Base-by-base conservation (phyloP, 2,113 vertebrate genomes). In the Tylochromis polylepis region DNA sequence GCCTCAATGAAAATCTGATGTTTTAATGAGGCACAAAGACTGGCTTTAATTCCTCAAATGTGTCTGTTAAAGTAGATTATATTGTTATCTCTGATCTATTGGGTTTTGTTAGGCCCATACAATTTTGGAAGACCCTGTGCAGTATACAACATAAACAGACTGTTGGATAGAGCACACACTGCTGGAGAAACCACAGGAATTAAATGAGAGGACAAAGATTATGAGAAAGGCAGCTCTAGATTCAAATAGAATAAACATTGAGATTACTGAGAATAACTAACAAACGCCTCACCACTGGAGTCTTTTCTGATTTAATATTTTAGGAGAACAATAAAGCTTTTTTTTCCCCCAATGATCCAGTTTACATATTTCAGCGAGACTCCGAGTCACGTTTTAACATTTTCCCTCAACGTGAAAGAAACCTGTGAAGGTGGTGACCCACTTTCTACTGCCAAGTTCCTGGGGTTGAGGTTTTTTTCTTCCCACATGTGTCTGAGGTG, bases 131-230 rank as follows among this genome's bases (percentile, higher is more conserved):
- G 58, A 84, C 12, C 22, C 60, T 16, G 18, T 34, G 60, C 77
- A 88, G 34, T 60, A 84, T 79, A 72, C 87, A 88, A 85, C 84
- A 82, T 83, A 91, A 90, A 89, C 41, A 83, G 79, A 57, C 43
- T 22, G 49, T 55, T 85, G 85, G 57, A 81, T 29, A 53, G 55
- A 29, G 24, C 9, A 5, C 3, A 2, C 31, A 24, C 88, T 82
- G 88, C 36, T 24, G 90, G 93, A 85, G 89, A 93, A 89, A 93
- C 92, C 60, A 22, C 89, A 85, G 65, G 81, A 82, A 79, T 88
- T 6, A 8, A 87, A 90, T 77, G 43, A 59, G 27, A 67, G 18
- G 67, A 85, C 6, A 62, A 78, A 87, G 49, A 83, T 85, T 36
- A 85, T 85, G 87, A 90, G 88, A 90, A 85, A 85, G 77, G 81